Percentiles rank a stretch among this genome's conserved stretches.
Evolutionary conservation across 2,888 invertebrate species (phyloP).

Genomic region (Lamellibrachia columna): DNA sequence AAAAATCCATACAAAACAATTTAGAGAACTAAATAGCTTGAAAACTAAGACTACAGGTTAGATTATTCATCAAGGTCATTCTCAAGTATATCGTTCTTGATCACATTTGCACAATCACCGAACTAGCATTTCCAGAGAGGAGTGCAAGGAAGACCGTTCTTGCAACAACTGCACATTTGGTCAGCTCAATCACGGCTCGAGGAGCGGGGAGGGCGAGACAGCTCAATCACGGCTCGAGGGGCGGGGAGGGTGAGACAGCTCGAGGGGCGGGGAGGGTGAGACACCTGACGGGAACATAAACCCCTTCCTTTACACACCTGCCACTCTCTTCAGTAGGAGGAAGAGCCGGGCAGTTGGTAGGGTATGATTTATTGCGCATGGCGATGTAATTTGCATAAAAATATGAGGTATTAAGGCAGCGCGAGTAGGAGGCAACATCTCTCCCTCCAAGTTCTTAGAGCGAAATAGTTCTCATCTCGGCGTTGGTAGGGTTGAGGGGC

Average conservation of each 20-base stretch:
- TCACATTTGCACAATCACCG: slow-evolving; percentile 19
- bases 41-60: too few species aligned
- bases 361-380: slow-evolving; percentile 13
- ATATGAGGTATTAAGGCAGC: slow-evolving; percentile 25
- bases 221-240: not conserved
- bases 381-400: not conserved
- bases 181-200: not conserved
- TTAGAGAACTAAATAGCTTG: too few species aligned
- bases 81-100: not conserved
- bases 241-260: slow-evolving; percentile 26
- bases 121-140: slow-evolving; percentile 30
- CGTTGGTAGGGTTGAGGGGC: slow-evolving; percentile 20
- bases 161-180: slow-evolving; percentile 24
- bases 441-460: slow-evolving; percentile 30
- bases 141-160: slow-evolving; percentile 31
- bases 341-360: not conserved
- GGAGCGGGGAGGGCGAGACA: slow-evolving; percentile 27
- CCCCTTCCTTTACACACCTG: slow-evolving; percentile 18
- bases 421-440: slow-evolving; percentile 31
- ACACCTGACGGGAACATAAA: slow-evolving; percentile 26
- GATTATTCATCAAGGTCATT: not conserved
- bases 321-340: slow-evolving; percentile 13
- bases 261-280: slow-evolving; percentile 25
- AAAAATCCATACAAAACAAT: too few species aligned
- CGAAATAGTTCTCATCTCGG: slow-evolving; percentile 29